A percentile compares a stretch with the other conserved stretches of the same genome.
Evolutionary conservation across 2,797 vertebrate species (phyloP).

Genomic region (Crenichthys baileyi): DNA sequence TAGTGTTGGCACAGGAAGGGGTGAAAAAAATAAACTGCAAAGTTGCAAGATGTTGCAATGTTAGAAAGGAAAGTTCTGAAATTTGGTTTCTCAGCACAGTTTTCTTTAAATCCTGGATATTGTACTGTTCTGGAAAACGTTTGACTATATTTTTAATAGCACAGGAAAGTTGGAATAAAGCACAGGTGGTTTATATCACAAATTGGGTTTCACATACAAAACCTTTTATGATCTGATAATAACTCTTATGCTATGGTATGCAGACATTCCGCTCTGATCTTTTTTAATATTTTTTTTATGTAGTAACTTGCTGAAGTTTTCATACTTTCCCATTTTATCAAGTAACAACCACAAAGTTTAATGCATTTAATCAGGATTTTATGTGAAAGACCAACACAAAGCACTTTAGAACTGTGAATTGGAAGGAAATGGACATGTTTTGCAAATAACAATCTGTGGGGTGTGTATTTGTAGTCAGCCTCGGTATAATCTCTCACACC

Average conservation of each 20-base stretch:
- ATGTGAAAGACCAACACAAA: too few species aligned
- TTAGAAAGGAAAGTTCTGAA: neutral
- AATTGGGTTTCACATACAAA: neutral
- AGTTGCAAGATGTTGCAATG: neutral
- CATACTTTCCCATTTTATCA: too few species aligned
- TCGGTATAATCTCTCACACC: neutral
- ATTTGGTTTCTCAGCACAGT: neutral
- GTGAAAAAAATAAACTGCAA: neutral
- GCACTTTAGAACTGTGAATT: too few species aligned
- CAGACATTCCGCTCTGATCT: neutral
- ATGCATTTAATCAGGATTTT: too few species aligned
- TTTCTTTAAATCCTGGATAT: neutral
- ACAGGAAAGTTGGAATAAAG: neutral
- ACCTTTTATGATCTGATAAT: neutral
- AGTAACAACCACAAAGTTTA: too few species aligned
- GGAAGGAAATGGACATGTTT: too few species aligned
- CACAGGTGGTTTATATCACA: neutral
- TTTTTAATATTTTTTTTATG: too few species aligned
- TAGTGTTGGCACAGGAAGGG: neutral
- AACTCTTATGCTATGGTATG: too few species aligned
- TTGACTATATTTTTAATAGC: too few species aligned
- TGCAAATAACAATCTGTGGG: too few species aligned
- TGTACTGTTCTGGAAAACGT: neutral
- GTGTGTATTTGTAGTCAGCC: neutral
- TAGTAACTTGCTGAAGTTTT: too few species aligned